Evolutionary conservation across 35 echinoderm and acorn worm genomes (phyloP).

Genomic region (Apostichopus japonicus): DNA sequence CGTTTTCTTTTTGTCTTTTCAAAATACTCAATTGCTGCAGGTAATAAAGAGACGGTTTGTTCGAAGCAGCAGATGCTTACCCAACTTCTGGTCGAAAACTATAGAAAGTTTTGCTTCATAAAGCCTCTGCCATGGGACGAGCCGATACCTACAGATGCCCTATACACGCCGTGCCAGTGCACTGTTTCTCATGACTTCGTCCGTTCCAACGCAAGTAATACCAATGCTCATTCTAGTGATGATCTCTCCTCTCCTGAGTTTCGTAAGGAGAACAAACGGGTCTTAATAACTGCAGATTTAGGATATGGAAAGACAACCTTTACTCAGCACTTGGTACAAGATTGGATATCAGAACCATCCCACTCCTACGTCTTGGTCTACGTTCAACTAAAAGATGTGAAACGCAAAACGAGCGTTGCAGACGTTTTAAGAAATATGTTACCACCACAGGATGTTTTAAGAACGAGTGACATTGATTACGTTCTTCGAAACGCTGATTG

Average conservation of each 20-base stretch:
- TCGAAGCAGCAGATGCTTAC: too few relatives aligned
- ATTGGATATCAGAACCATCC: background rate
- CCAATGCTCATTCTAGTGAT: background rate
- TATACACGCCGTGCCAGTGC: background rate
- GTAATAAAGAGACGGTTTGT: too few relatives aligned
- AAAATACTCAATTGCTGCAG: too few relatives aligned
- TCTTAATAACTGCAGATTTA: constrained; percentile 18
- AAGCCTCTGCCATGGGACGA: constrained; percentile 23
- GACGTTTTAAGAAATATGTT: background rate
- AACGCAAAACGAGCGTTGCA: background rate
- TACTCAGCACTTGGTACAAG: constrained; percentile 3
- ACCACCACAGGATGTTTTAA: background rate
- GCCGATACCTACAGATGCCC: constrained; percentile 13
- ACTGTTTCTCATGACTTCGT: background rate
- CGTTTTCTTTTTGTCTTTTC: too few relatives aligned
- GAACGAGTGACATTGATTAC: background rate
- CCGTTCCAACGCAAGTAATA: background rate
- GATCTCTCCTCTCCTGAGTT: background rate
- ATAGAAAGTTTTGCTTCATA: constrained; percentile 8
- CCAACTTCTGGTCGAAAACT: background rate
- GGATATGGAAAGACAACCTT: constrained; percentile 49
- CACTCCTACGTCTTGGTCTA: background rate
- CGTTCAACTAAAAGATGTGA: constrained; percentile 20
- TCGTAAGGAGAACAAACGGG: background rate
- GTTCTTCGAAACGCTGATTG: background rate